Percentiles rank a stretch among this genome's conserved stretches.
Conservation (phyloP, 2,113 vertebrate species). For the Entosphenus tridentatus region DNA sequence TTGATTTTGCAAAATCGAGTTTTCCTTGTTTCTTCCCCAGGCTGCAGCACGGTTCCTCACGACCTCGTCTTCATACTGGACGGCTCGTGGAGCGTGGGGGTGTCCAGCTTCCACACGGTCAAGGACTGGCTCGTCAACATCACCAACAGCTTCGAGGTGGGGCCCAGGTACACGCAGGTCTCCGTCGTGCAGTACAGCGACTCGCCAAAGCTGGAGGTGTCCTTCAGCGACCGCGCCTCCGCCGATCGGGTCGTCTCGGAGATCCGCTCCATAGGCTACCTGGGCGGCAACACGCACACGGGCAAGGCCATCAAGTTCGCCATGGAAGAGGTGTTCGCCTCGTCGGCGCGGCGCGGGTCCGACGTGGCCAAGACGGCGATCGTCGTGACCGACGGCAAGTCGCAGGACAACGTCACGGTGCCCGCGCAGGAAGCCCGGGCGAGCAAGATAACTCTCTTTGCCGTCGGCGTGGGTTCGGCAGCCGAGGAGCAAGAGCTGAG, state of each 20-base stretch:
- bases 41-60: constrained; percentile 70
- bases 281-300: constrained; percentile 78
- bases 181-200: constrained; percentile 91
- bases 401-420: constrained; percentile 22
- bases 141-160: constrained; percentile 71
- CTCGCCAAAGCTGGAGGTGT: constrained; percentile 61
- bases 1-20: not conserved
- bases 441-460: constrained; percentile 27
- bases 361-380: no score
- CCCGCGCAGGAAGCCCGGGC: constrained; percentile 25
- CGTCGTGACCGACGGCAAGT: no score
- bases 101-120: constrained; percentile 83
- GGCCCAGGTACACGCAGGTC: constrained; percentile 75
- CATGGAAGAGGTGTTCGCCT: constrained; percentile 56
- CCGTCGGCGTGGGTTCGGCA: constrained; percentile 35
- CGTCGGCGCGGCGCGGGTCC: constrained; percentile 19
- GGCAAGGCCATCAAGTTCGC: constrained; percentile 76
- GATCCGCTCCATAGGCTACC: constrained; percentile 58
- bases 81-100: constrained; percentile 79
- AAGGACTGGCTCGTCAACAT: constrained; percentile 89
- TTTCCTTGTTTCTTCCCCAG: constrained; percentile 22
- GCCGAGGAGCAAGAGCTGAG: constrained; percentile 32
- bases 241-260: constrained; percentile 37
- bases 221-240: constrained; percentile 41
- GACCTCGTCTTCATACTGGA: constrained; percentile 92